These are phyloP conservation scores for Macrophya alboannulata DNA, from an alignment of 2,888 invertebrate genomes.

Conservation along the genomic window DNA sequence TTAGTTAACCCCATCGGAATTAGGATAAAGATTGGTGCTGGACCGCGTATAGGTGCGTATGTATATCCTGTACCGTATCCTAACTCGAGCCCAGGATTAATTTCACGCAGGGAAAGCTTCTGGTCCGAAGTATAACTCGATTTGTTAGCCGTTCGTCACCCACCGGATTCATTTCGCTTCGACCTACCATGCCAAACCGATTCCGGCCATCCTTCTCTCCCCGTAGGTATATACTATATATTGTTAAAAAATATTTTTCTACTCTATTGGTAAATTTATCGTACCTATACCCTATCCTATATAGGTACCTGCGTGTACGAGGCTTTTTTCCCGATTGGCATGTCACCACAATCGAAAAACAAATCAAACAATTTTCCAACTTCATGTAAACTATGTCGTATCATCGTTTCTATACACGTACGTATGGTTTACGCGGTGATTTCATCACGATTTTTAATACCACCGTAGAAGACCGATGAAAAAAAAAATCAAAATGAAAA, in stretches of 20 bases:
- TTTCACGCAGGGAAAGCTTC: constrained; percentile 45
- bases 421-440: background rate
- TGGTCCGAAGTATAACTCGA: constrained; percentile 47
- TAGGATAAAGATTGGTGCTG: background rate
- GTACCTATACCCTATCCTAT: no score
- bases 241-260: background rate
- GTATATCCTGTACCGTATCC: background rate
- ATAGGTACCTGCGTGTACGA: no score
- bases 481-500: background rate
- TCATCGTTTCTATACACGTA: background rate
- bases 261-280: constrained; percentile 6
- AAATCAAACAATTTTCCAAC: constrained; percentile 1
- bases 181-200: constrained; percentile 18
- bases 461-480: background rate
- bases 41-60: background rate
- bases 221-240: background rate
- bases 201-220: background rate
- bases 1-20: constrained; percentile 10
- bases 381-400: background rate
- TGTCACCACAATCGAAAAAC: constrained; percentile 12
- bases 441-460: background rate
- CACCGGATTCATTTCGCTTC: constrained; percentile 42
- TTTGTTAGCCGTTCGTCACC: constrained; percentile 43
- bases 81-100: constrained; percentile 1
- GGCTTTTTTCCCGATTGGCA: constrained; percentile 20